Percentiles rank a stretch among this genome's conserved stretches.
These are phyloP conservation scores for Solen grandis DNA, from an alignment of 1,140 invertebrate genomes.

Conservation along the genomic window DNA sequence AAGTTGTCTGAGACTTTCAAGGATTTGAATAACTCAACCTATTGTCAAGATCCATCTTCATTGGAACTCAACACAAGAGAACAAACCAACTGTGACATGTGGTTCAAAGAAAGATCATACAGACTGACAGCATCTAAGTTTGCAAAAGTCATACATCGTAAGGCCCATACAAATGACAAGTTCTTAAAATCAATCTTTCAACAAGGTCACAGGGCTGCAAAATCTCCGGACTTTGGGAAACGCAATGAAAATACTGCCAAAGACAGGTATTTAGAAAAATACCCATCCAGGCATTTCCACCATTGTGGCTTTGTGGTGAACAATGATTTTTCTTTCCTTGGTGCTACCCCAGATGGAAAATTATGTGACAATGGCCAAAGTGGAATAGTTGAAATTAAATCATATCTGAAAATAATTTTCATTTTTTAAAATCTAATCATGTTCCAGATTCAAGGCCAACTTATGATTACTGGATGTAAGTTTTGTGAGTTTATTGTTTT, in stretches of 20 bases:
- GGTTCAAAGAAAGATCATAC: not conserved
- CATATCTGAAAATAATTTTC: not conserved
- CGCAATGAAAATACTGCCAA: constrained; percentile 15
- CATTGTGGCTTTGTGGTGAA: constrained; percentile 54
- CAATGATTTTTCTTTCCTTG: constrained; percentile 49
- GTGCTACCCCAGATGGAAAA: constrained; percentile 52
- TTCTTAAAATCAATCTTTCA: not conserved
- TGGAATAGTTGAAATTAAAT: not conserved
- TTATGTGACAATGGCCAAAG: constrained; percentile 33
- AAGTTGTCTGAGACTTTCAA: not conserved
- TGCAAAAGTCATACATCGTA: constrained; percentile 21
- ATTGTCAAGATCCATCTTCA: not conserved
- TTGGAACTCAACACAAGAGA: constrained; percentile 11
- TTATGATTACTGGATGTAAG: not conserved
- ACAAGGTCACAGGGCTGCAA: not conserved
- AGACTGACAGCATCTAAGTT: constrained; percentile 27
- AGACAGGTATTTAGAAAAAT: constrained; percentile 14
- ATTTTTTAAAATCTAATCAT: not conserved
- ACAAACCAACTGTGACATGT: not conserved
- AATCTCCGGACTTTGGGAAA: not conserved
- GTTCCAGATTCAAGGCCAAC: not conserved
- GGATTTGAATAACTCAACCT: not conserved
- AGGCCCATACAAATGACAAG: not conserved
- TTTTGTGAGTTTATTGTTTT: not conserved
- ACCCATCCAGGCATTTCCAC: constrained; percentile 46